Percentiles rank a stretch among this genome's conserved stretches.
Conservation (phyloP, 2,888 invertebrate genomes). For the Blera fallax region DNA sequence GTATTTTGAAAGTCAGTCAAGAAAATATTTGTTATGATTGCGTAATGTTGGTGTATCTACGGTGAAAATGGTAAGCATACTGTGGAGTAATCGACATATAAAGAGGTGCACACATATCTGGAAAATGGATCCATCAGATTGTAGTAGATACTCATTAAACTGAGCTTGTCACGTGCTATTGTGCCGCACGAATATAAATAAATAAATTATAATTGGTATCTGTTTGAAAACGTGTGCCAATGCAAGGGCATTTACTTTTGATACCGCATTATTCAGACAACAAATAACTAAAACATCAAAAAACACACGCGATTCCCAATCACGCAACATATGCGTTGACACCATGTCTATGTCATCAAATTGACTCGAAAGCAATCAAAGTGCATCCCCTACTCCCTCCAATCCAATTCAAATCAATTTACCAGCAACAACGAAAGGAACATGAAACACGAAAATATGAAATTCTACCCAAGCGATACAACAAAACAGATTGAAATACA, state of each 20-base stretch:
- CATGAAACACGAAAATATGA: background rate
- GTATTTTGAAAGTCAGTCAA: slow-evolving; percentile 5
- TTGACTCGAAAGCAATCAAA: slow-evolving; percentile 42
- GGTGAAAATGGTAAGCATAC: background rate
- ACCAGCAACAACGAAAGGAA: background rate
- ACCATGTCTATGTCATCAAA: slow-evolving; percentile 42
- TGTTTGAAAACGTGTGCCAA: background rate
- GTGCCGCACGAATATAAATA: background rate
- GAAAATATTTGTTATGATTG: slow-evolving; percentile 13
- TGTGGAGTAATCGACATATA: background rate
- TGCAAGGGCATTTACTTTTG: background rate
- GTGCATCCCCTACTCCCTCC: slow-evolving; percentile 10
- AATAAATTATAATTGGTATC: background rate
- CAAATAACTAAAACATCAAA: slow-evolving; percentile 43
- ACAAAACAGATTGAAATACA: slow-evolving; percentile 64
- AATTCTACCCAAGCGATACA: slow-evolving; percentile 25
- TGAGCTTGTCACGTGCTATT: too few species aligned
- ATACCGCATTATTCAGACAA: slow-evolving; percentile 20
- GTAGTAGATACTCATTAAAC: background rate
- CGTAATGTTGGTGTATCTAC: background rate
- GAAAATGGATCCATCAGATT: background rate
- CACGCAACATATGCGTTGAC: slow-evolving; percentile 54
- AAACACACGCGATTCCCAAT: slow-evolving; percentile 47
- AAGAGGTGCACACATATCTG: too few species aligned
- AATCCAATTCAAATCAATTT: slow-evolving; percentile 44